These are phyloP conservation scores for Dusona sp. DNA, from an alignment of 2,888 invertebrate genomes.

Conservation along the genomic window DNA sequence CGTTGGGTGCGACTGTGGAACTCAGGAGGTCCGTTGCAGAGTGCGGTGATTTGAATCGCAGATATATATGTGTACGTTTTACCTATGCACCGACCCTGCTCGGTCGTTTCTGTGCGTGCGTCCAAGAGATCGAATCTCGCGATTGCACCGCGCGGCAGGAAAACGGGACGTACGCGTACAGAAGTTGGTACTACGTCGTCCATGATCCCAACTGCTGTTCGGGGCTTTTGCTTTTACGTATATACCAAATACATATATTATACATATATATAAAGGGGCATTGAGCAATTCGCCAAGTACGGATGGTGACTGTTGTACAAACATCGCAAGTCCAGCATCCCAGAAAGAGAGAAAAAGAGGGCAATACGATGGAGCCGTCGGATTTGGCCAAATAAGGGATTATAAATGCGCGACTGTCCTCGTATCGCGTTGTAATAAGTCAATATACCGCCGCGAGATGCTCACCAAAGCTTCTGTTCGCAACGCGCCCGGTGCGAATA, in stretches of 20 bases:
- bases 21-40: conserved; percentile 40
- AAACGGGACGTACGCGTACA: conserved; percentile 48
- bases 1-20: conserved; percentile 35
- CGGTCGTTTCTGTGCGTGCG: conserved; percentile 43
- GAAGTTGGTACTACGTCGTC: conserved; percentile 41
- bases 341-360: conserved; percentile 6
- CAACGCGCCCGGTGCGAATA: conserved; percentile 60
- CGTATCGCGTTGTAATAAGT: conserved; percentile 78
- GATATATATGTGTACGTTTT: conserved; percentile 20
- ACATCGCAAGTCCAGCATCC: conserved; percentile 36
- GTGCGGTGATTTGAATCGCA: conserved; percentile 51
- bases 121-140: conserved; percentile 61
- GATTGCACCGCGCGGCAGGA: conserved; percentile 52
- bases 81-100: conserved; percentile 28
- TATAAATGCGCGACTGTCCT: conserved; percentile 78
- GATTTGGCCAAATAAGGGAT: conserved; percentile 83
- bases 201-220: conserved; percentile 31
- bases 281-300: conserved; percentile 82
- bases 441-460: conserved; percentile 75
- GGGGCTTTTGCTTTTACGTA: conserved; percentile 37
- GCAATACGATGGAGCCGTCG: conserved; percentile 79
- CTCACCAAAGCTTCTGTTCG: conserved; percentile 39
- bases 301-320: conserved; percentile 70
- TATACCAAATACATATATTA: conserved; percentile 26
- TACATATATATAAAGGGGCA: conserved; percentile 68